Conservation (phyloP, 1,140 invertebrate genomes). For the Sarcophaga bullata region DNA sequence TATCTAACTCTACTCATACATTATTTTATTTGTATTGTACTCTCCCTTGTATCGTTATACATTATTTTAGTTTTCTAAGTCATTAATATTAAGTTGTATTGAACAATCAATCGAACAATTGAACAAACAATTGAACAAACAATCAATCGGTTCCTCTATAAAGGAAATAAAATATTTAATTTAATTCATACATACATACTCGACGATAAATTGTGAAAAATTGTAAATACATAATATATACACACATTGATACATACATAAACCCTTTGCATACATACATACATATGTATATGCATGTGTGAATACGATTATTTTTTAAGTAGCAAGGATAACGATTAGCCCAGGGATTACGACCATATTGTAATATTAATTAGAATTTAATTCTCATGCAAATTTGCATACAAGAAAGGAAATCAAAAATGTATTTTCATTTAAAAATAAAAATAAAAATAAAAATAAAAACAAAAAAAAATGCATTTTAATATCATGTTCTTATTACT, state of each 20-base stretch:
- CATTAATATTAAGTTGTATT: neutral
- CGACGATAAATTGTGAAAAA: neutral
- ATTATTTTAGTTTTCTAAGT: slow-evolving; percentile 14
- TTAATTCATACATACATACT: neutral
- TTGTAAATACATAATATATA: slow-evolving; percentile 2
- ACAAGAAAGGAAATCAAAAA: too few relatives aligned
- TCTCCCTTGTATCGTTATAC: neutral
- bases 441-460: too few relatives aligned
- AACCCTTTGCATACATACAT: neutral
- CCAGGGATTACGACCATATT: slow-evolving; percentile 11
- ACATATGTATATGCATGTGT: neutral
- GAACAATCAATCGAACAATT: too few relatives aligned
- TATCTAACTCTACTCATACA: neutral
- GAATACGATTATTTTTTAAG: neutral
- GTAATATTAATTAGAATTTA: neutral
- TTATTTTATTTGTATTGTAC: neutral
- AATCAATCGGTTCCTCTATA: neutral
- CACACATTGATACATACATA: neutral
- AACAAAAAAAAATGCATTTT: too few relatives aligned
- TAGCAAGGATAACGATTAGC: neutral
- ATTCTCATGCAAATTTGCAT: neutral
- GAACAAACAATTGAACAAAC: too few relatives aligned
- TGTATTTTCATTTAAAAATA: too few relatives aligned
- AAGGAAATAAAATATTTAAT: slow-evolving; percentile 17
- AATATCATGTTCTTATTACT: too few relatives aligned